Percentiles rank a stretch among this genome's conserved stretches.
Evolutionary conservation across 1,140 invertebrate species (phyloP).

Genomic region (Melipona quadrifasciata): DNA sequence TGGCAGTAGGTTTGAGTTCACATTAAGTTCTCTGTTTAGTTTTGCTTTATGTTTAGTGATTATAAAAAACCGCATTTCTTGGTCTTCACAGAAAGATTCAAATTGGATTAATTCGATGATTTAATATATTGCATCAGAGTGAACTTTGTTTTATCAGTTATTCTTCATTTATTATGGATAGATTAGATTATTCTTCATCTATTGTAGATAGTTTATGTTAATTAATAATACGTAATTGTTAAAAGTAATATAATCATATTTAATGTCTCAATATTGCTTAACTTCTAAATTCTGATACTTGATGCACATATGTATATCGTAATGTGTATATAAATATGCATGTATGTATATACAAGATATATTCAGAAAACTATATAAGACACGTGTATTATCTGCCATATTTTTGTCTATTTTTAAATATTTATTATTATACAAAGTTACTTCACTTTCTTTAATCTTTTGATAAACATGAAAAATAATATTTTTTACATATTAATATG

Average conservation of each 20-base stretch:
- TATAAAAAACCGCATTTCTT: neutral
- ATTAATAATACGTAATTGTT: neutral
- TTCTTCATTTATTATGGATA: no score
- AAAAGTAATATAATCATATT: neutral
- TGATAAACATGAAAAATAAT: neutral
- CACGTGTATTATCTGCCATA: neutral
- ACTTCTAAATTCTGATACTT: neutral
- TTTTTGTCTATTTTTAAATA: slow-evolving; percentile 19
- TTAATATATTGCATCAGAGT: neutral
- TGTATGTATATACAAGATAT: neutral
- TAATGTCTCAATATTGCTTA: neutral
- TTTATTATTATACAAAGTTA: neutral
- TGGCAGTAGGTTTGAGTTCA: neutral
- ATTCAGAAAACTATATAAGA: neutral
- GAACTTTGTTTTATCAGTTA: neutral
- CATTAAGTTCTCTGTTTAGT: neutral
- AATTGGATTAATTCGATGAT: slow-evolving; percentile 3
- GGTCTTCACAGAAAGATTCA: neutral
- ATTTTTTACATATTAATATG: neutral
- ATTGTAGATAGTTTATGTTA: neutral
- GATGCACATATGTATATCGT: neutral
- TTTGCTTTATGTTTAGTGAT: neutral
- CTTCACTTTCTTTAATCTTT: neutral
- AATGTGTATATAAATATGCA: neutral
- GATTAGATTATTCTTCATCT: no score